Conservation (phyloP, 2,113 vertebrate genomes). For the Porphyrio hochstetteri region DNA sequence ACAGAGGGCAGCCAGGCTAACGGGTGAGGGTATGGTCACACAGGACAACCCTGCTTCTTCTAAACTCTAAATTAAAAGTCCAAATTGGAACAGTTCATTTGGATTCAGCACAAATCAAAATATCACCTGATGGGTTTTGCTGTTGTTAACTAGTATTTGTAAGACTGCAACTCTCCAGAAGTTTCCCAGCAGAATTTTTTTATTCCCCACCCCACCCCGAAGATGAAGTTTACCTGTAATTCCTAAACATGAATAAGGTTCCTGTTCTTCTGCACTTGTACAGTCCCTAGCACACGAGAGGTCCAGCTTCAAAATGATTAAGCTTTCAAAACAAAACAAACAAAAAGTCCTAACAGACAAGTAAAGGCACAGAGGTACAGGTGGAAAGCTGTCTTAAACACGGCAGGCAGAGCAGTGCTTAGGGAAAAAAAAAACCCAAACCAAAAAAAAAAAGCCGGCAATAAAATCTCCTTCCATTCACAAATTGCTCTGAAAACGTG, state of each 20-base stretch:
- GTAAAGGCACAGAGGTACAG: neutral
- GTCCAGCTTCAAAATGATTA: neutral
- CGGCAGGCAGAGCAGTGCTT: neutral
- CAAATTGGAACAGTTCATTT: neutral
- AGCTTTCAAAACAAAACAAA: neutral
- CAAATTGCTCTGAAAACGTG: neutral
- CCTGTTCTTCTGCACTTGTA: neutral
- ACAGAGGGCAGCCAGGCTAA: neutral
- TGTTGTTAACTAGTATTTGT: neutral
- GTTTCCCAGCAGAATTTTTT: neutral
- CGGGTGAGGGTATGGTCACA: neutral
- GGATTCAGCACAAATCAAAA: neutral
- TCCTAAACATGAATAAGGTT: neutral
- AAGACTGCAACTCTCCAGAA: neutral
- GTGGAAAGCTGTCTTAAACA: neutral
- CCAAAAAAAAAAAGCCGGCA: neutral
- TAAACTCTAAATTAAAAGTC: neutral
- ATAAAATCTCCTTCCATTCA: neutral
- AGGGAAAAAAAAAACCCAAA: neutral
- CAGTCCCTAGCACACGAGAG: neutral
- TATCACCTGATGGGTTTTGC: neutral
- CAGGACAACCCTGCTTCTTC: neutral
- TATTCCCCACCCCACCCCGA: neutral
- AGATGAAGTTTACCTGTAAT: neutral
- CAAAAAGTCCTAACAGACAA: neutral